A percentile compares a stretch with the other conserved stretches of the same genome.
Conservation (phyloP, 1,140 invertebrate genomes). For the Kradibia gibbosae region DNA sequence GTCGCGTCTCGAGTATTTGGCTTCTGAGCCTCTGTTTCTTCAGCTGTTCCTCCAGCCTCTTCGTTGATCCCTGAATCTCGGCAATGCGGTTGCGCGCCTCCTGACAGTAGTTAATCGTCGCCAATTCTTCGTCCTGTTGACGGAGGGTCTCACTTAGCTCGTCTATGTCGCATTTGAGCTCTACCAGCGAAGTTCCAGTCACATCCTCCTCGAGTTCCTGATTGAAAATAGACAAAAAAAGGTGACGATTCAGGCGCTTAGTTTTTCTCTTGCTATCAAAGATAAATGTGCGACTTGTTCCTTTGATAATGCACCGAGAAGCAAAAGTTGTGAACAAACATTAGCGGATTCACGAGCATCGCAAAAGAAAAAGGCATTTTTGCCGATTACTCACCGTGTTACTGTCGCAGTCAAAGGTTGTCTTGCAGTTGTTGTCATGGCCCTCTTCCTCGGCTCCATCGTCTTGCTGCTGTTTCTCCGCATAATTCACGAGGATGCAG, state of each 20-base stretch:
- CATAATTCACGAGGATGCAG: constrained; percentile 54
- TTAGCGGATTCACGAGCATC: too few species aligned
- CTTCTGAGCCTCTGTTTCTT: constrained; percentile 57
- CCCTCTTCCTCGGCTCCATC: constrained; percentile 21
- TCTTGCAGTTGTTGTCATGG: too few species aligned
- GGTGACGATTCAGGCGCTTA: too few species aligned
- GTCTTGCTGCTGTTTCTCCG: constrained; percentile 31
- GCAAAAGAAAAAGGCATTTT: too few species aligned
- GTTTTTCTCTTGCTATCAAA: too few species aligned
- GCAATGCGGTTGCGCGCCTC: constrained; percentile 49
- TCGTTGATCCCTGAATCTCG: constrained; percentile 52
- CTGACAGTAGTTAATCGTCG: constrained; percentile 53
- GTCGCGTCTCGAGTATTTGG: constrained; percentile 56
- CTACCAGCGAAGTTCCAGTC: constrained; percentile 39
- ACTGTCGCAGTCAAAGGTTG: not conserved
- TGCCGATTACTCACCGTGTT: not conserved
- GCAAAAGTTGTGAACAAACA: too few species aligned
- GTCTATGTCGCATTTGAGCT: constrained; percentile 50
- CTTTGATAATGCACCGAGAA: too few species aligned
- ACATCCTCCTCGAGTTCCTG: not conserved
- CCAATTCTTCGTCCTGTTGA: constrained; percentile 39
- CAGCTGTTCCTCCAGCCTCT: constrained; percentile 59
- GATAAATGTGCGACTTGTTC: too few species aligned
- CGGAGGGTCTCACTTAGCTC: constrained; percentile 29
- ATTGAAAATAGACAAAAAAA: too few species aligned